A percentile compares a stretch with the other conserved stretches of the same genome.
Evolutionary conservation across 2,888 invertebrate species (phyloP).

Genomic region (Trilocha varians): DNA sequence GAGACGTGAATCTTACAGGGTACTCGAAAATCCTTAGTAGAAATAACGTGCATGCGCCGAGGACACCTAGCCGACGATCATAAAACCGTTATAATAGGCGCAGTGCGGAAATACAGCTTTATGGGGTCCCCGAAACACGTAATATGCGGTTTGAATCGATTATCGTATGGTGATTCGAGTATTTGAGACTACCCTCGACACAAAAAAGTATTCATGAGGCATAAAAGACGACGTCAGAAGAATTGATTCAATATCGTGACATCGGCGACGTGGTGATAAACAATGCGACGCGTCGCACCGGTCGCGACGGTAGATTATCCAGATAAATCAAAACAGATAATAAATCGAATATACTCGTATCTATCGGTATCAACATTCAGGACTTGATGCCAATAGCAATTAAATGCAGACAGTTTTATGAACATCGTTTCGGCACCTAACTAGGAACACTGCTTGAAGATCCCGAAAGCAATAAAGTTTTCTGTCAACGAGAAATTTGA

Average conservation of each 20-base stretch:
- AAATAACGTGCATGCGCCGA: constrained; percentile 41
- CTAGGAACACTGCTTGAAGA: constrained; percentile 14
- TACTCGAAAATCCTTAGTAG: constrained; percentile 34
- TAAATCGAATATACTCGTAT: too few species aligned
- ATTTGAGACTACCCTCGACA: constrained; percentile 47
- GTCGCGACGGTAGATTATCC: too few species aligned
- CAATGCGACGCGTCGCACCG: too few species aligned
- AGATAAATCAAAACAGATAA: too few species aligned
- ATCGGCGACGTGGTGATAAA: too few species aligned
- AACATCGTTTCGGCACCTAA: constrained; percentile 17
- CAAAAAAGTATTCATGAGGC: constrained; percentile 48
- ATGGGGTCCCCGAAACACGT: constrained; percentile 57
- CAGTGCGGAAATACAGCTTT: constrained; percentile 61
- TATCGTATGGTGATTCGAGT: constrained; percentile 53
- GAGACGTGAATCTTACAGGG: constrained; percentile 31
- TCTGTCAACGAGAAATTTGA: constrained; percentile 20
- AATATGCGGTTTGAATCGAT: constrained; percentile 57
- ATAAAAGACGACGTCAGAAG: constrained; percentile 38
- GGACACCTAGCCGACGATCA: constrained; percentile 48
- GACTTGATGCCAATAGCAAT: too few species aligned
- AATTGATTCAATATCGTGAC: constrained; percentile 41
- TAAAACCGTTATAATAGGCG: constrained; percentile 62
- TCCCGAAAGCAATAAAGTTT: constrained; percentile 19
- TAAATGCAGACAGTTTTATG: constrained; percentile 23
- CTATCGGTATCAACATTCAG: too few species aligned